Base-by-base conservation (phyloP, 2,113 vertebrate species). In the Cyrtonyx montezumae region DNA sequence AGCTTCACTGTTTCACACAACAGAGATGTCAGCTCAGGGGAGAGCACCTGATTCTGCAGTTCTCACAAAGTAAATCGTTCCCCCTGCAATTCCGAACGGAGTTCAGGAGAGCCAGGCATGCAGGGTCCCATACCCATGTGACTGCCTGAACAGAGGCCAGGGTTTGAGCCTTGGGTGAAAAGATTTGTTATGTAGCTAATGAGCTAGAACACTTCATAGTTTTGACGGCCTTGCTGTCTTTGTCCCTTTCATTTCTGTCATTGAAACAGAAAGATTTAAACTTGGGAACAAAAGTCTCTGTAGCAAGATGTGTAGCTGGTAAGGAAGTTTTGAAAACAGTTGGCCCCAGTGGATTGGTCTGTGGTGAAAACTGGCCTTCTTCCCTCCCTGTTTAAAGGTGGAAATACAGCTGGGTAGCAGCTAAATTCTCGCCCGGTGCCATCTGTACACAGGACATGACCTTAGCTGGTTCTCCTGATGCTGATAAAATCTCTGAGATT, bases 211-310 rank as follows among this genome's bases (percentile, higher is more conserved):
- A 42, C 3, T 40, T 25, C 19, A 13, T n/a, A 45, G 12, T 77
- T 95, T 87, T 63, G 20, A n/a, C 58, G 30, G 16, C 32, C 91
- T 82, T 68, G 13, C 18, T 61, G 30, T 87, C 87, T 77, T 40
- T 23, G 26, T 23, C 20, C 26, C 42, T 74, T 14, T 10, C 10
- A 53, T 17, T 30, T 79, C 48, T 20, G 1, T 56, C 26, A 66
- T 63, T 89, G 51, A 68, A 83, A 80, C 9, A 30, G 10, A 75
- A 77, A 5, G 0, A 71, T 37, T 91, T 55, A 36, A 53, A 18
- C 46, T 66, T 82, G 23, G 17, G 26, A 63, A 26, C 37, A 67
- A 53, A 76, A 5, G 6, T 19, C 11, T 56, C 79, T 37, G 22
- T 82, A 63, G 28, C 36, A 89, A 81, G 82, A 82, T 55, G 1